Base-by-base conservation (phyloP, 1,140 invertebrate genomes). In the Drosophila sp. region DNA sequence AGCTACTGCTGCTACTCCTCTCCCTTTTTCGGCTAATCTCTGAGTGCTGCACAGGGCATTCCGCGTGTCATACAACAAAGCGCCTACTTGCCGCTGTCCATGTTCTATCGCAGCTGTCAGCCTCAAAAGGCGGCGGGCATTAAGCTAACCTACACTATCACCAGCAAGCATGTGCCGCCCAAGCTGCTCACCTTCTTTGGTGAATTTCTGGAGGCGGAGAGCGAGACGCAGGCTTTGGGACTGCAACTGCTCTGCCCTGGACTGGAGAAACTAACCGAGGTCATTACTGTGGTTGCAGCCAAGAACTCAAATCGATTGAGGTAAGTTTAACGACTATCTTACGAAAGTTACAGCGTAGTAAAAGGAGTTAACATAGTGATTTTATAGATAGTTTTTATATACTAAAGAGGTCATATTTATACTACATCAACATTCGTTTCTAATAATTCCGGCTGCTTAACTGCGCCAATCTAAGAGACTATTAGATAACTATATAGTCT, bases 261-360 rank as follows among this genome's bases (percentile, higher is more conserved):
- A 0, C 50, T 89, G 16, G 82, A 91, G 4, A 87, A 80, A 51
- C 61, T 80, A n/a, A 63, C 50, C 2, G 89, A 91, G 32, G 32
- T 82, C 18, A 82, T 91, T 11, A 92, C 91, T 2, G 75, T 92
- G 57, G 90, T 92, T 18, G 80, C 86, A 1, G 91, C 90, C 6
- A 92, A 91, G 59, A 91, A 91, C 41, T 90, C 91, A 0, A 91
- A 91, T 72, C 84, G 91, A 5, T 43, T 91, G 5, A 80, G 84
- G 84, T 89, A 29, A 11, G 40, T 7, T 9, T 1, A 4, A 4
- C 21, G 38, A 1, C 6, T 0, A 11, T 29, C 21, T 29, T 67
- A 32, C 5, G 9, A 16, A 11, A 21, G 18, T 8, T 36, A 13
- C 0, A 29, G 36, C 63, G 7, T 27, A 27, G 5, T 27, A 3